These are phyloP conservation scores for Scaptomyza reducta DNA, from an alignment of 2,888 invertebrate species.

Conservation along the genomic window DNA sequence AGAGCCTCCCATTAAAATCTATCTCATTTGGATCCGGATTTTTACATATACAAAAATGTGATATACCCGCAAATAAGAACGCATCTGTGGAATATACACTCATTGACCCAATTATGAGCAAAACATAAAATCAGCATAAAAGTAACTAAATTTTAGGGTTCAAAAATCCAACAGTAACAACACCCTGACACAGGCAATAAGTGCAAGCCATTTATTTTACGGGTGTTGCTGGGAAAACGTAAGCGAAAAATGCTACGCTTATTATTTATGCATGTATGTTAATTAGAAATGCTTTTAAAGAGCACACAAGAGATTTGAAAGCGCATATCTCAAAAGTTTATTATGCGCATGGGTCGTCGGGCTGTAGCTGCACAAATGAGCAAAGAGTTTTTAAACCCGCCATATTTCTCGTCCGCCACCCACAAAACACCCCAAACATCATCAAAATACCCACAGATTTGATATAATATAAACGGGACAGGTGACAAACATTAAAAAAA, in stretches of 20 bases:
- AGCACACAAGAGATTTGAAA: conserved; percentile 73
- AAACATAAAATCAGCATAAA: conserved; percentile 26
- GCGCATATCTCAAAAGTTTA: conserved; percentile 78
- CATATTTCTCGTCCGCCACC: conserved; percentile 5
- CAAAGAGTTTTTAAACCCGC: conserved; percentile 36
- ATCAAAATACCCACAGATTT: conserved; percentile 68
- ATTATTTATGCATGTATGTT: conserved; percentile 77
- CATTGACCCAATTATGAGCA: conserved; percentile 15
- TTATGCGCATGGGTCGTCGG: conserved; percentile 59
- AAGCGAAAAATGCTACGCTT: conserved; percentile 58
- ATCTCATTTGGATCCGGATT: background rate
- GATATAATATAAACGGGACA: conserved; percentile 72
- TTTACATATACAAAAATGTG: background rate
- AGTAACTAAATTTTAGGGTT: conserved; percentile 4
- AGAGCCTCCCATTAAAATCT: background rate
- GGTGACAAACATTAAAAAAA: conserved; percentile 70
- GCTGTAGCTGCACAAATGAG: conserved; percentile 44
- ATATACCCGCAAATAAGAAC: too few relatives aligned
- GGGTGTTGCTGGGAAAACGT: conserved; percentile 29
- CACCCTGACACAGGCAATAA: conserved; percentile 43
- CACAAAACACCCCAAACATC: conserved; percentile 7
- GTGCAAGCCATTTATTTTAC: conserved; percentile 62
- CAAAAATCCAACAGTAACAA: background rate
- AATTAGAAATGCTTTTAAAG: conserved; percentile 78
- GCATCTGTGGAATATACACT: background rate